These are phyloP conservation scores for Syrmaticus mikado DNA, from an alignment of 2,113 vertebrate species.

Conservation along the genomic window DNA sequence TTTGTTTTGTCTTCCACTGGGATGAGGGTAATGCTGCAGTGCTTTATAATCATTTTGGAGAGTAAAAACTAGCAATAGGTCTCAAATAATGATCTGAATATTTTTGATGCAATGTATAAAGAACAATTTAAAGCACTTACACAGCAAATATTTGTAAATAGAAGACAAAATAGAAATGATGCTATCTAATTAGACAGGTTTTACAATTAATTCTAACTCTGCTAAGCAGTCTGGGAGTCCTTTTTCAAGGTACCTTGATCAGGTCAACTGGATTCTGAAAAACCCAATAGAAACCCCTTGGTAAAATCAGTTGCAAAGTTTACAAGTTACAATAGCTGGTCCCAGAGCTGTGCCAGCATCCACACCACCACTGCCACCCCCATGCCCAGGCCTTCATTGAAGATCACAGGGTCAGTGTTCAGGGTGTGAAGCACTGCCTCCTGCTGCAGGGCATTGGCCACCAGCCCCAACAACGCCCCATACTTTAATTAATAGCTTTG, in stretches of 20 bases:
- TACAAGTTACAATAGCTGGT: neutral
- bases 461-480: too few species aligned
- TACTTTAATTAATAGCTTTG: neutral
- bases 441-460: too few species aligned
- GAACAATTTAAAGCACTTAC: conserved; percentile 15
- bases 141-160: conserved; percentile 22
- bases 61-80: neutral
- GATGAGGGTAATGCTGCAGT: neutral
- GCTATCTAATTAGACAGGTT: neutral
- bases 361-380: too few species aligned
- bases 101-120: conserved; percentile 5
- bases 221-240: neutral
- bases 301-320: neutral
- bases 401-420: too few species aligned
- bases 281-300: neutral
- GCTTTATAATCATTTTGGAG: neutral
- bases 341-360: too few species aligned
- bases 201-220: conserved; percentile 26
- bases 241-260: neutral
- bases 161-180: conserved; percentile 21
- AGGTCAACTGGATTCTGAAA: conserved; percentile 22
- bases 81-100: conserved; percentile 36
- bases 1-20: conserved; percentile 26
- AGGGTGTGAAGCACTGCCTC: too few species aligned
- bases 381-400: too few species aligned